Conservation (phyloP, 2,113 vertebrate genomes). For the Pavo muticus region DNA sequence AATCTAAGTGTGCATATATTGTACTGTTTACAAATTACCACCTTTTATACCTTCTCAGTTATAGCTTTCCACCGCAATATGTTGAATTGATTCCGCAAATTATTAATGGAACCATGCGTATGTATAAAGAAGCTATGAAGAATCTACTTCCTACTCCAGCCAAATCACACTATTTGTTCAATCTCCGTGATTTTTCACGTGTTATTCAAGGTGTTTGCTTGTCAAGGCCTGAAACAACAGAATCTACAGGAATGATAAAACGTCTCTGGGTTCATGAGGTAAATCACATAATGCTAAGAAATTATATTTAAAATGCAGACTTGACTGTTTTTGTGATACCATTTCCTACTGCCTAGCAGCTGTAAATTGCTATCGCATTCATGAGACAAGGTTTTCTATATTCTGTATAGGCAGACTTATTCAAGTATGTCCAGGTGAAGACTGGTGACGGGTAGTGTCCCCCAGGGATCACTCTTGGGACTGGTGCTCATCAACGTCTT, state of each 20-base stretch:
- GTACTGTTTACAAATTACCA: background rate
- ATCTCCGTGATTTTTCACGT: slow-evolving; percentile 90
- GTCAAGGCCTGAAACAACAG: slow-evolving; percentile 86
- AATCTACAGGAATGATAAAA: slow-evolving; percentile 81
- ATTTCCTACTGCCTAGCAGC: background rate
- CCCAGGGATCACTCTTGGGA: no score
- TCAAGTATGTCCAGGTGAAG: background rate
- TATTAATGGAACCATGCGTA: slow-evolving; percentile 82
- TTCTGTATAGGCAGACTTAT: background rate
- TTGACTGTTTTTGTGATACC: background rate
- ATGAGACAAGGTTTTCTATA: background rate
- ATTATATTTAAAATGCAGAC: background rate
- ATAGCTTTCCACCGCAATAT: slow-evolving; percentile 83
- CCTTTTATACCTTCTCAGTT: slow-evolving; percentile 74
- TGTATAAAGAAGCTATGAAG: slow-evolving; percentile 89
- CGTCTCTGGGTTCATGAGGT: slow-evolving; percentile 96
- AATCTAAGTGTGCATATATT: background rate
- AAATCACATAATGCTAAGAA: slow-evolving; percentile 8
- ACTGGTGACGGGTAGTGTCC: no score
- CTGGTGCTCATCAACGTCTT: no score
- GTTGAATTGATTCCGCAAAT: slow-evolving; percentile 82
- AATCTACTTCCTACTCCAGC: slow-evolving; percentile 90
- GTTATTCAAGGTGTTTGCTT: slow-evolving; percentile 93
- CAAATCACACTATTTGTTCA: slow-evolving; percentile 94
- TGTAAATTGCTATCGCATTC: background rate